Conservation (phyloP, 2,797 vertebrate genomes). For the Acipenser transmontanus region DNA sequence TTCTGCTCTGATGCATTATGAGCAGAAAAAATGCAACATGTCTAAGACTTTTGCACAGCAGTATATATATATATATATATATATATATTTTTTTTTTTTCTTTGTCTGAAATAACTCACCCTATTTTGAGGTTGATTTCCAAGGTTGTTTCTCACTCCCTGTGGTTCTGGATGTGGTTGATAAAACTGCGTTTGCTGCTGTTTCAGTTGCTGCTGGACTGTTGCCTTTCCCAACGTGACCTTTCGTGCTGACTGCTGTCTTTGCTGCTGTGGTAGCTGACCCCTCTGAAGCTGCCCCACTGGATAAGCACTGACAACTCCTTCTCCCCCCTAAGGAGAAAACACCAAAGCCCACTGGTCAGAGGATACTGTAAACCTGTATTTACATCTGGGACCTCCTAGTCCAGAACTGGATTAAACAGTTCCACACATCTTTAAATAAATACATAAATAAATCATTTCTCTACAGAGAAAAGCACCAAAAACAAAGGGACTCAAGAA, state of each 20-base stretch:
- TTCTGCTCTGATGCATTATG: too few species aligned
- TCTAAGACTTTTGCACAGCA: too few species aligned
- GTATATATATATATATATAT: background rate
- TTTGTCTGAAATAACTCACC: constrained; percentile 40
- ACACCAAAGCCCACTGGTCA: constrained; percentile 14
- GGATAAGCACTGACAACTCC: constrained; percentile 52
- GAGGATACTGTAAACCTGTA: too few species aligned
- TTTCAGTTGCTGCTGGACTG: constrained; percentile 57
- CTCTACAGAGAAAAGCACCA: too few species aligned
- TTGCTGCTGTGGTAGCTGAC: constrained; percentile 47
- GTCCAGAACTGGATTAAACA: too few species aligned
- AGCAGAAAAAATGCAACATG: background rate
- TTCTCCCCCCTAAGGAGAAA: constrained; percentile 66
- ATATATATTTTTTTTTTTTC: background rate
- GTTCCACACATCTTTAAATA: too few species aligned
- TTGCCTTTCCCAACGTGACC: constrained; percentile 73
- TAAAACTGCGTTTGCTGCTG: constrained; percentile 25
- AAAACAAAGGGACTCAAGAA: too few species aligned
- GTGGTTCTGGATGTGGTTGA: constrained; percentile 41
- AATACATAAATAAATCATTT: too few species aligned
- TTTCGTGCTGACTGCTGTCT: constrained; percentile 72
- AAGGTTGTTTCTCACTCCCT: constrained; percentile 62
- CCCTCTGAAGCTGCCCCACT: constrained; percentile 56
- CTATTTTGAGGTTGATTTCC: constrained; percentile 62
- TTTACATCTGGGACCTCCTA: too few species aligned